Evolutionary conservation across 2,797 vertebrate genomes (phyloP).

Genomic region (Furcifer pardalis): DNA sequence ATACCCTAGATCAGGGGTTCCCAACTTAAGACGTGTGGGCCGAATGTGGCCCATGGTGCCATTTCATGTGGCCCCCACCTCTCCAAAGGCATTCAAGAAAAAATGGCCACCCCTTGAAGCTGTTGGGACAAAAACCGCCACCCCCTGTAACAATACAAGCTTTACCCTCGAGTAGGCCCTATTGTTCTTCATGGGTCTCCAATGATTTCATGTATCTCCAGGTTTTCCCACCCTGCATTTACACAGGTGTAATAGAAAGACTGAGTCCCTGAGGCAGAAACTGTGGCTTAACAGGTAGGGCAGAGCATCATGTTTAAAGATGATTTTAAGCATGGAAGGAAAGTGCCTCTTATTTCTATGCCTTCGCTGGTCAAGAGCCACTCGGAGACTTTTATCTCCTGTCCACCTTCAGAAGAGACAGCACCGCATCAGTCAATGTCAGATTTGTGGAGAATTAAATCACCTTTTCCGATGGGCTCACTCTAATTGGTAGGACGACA

Average conservation of each 20-base stretch:
- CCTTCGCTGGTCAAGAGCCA: constrained; percentile 8
- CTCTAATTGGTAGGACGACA: constrained; percentile 24
- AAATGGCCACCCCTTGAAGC: too few relatives aligned
- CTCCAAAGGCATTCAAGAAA: too few relatives aligned
- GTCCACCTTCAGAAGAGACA: not conserved
- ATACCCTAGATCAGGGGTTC: too few relatives aligned
- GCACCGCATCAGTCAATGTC: constrained; percentile 16
- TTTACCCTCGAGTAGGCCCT: too few relatives aligned
- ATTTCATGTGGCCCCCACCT: too few relatives aligned
- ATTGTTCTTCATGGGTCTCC: too few relatives aligned
- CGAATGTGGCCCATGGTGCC: too few relatives aligned
- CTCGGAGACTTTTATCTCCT: not conserved
- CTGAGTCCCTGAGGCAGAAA: not conserved
- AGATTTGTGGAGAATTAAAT: constrained; percentile 26
- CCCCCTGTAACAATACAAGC: too few relatives aligned
- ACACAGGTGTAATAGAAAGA: not conserved
- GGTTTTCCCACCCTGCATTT: too few relatives aligned
- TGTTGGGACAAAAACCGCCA: too few relatives aligned
- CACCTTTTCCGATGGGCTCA: constrained; percentile 19
- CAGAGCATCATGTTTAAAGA: not conserved
- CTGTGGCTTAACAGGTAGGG: not conserved
- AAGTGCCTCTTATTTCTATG: not conserved
- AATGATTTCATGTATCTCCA: too few relatives aligned
- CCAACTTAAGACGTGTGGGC: too few relatives aligned
- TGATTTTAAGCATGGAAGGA: not conserved